Evolutionary conservation across 2,113 vertebrate species (phyloP), one percentile per base, ranked within the genome.

Genomic region (Myxocyprinus asiaticus): DNA sequence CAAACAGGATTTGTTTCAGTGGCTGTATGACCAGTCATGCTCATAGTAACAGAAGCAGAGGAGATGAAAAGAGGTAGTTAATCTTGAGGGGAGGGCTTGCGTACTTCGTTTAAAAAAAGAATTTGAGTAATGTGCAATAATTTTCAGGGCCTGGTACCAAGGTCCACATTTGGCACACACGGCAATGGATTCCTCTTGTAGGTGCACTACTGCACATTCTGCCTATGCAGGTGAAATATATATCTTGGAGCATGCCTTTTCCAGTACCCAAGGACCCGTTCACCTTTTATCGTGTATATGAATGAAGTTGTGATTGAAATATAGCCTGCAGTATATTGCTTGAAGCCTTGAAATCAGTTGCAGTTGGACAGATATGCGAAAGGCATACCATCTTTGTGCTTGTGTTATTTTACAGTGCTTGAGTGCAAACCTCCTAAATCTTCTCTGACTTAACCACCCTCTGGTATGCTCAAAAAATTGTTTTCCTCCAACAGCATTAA

Each of bases 391-490:
- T 74, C 33, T 53, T 68, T 70, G 12, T 67, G 51, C 70, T 83
- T 81, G 61, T 79, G 67, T 78, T 77, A 69, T 74, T 77, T 82
- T 79, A 73, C 56, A 61, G 61, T 84, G 53, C 58, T 55, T 76
- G 58, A 77, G 70, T 15, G 61, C 74, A 82, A 72, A 65, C 22
- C 63, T 75, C 70, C 48, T 82, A 72, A 69, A 65, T 73, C 70
- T 81, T 78, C 77, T 77, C 69, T 78, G 67, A 83, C 85, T 77
- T 58, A 86, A 85, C 80, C 43, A 70, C 79, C 81, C 82, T 86
- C 78, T 87, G 86, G 81, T 77, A 81, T 87, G 85, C 81, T 86
- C 78, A 76, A 82, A 88, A 33, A 88, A 87, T 85, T 84, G 82
- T 83, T 87, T 84, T 82, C 77, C 82, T 81, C 76, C 77, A 79